phyloP scores from a whole-genome alignment of 92 coral and sea anemone genomes.

The Pocillopora meandrina region DNA sequence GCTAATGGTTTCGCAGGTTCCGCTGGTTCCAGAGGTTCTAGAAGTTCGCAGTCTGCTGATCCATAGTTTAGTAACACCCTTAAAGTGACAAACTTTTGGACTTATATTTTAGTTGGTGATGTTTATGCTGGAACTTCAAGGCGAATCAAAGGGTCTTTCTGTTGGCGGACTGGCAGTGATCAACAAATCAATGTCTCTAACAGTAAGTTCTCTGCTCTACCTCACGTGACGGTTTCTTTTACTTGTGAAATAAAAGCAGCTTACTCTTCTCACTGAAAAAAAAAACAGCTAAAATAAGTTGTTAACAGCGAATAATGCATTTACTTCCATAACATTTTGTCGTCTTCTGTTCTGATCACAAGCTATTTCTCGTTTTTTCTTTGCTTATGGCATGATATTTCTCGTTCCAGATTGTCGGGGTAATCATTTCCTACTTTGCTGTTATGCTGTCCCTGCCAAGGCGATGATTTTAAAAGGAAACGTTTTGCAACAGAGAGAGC shows the following conservation, averaged over 20 bases:
- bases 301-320: no score
- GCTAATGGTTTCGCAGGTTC: no score
- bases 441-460: conserved; percentile 18
- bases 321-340: neutral
- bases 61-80: no score
- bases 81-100: neutral
- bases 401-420: neutral
- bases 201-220: conserved; percentile 1
- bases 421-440: conserved; percentile 3
- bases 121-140: conserved; percentile 15
- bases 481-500: no score
- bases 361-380: neutral
- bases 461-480: neutral
- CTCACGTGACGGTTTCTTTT: neutral
- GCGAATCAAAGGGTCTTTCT: conserved; percentile 7
- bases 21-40: no score
- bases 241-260: no score
- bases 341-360: no score
- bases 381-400: no score
- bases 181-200: conserved; percentile 12
- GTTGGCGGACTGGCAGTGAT: conserved; percentile 19
- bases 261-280: neutral
- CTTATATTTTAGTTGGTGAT: conserved; percentile 1
- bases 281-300: neutral
- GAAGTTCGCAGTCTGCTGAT: no score